Percentiles rank a stretch among this genome's conserved stretches.
These are phyloP conservation scores for Phylloscopus trochiloides DNA, from an alignment of 2,113 vertebrate genomes.

Conservation along the genomic window DNA sequence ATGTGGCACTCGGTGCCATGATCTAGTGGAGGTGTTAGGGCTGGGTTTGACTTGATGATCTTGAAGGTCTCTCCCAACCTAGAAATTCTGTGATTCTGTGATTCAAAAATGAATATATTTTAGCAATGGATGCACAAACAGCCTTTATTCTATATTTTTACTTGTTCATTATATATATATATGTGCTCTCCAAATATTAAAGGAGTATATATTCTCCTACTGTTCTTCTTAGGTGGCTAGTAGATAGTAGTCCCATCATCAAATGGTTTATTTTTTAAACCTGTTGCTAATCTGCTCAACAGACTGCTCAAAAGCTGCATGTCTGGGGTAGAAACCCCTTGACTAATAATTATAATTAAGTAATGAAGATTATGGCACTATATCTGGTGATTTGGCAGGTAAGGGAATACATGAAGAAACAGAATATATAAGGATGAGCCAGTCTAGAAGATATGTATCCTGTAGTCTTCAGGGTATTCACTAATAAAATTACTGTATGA, in stretches of 20 bases:
- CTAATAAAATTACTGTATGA: slow-evolving; percentile 46
- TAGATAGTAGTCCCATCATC: not conserved
- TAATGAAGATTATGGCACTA: slow-evolving; percentile 34
- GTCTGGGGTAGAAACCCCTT: not conserved
- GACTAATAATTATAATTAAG: slow-evolving; percentile 49
- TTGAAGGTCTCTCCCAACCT: too few species aligned
- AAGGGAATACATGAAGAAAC: slow-evolving; percentile 24
- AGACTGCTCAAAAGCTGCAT: not conserved
- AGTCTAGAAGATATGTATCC: slow-evolving; percentile 7
- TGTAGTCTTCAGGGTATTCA: slow-evolving; percentile 19
- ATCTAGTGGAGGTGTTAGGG: too few species aligned
- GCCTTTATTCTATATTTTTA: not conserved
- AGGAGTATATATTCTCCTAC: not conserved
- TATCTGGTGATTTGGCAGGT: slow-evolving; percentile 40
- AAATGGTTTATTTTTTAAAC: not conserved
- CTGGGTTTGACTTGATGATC: too few species aligned
- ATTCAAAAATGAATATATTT: not conserved
- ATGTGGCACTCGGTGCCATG: too few species aligned
- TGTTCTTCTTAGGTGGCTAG: not conserved
- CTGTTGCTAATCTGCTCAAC: not conserved
- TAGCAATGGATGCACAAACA: not conserved
- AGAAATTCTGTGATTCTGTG: too few species aligned
- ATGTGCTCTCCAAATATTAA: not conserved
- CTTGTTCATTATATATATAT: not conserved
- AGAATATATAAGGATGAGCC: slow-evolving; percentile 25